Base-by-base conservation (phyloP, 2,113 vertebrate genomes). In the Ramphastos sulfuratus region DNA sequence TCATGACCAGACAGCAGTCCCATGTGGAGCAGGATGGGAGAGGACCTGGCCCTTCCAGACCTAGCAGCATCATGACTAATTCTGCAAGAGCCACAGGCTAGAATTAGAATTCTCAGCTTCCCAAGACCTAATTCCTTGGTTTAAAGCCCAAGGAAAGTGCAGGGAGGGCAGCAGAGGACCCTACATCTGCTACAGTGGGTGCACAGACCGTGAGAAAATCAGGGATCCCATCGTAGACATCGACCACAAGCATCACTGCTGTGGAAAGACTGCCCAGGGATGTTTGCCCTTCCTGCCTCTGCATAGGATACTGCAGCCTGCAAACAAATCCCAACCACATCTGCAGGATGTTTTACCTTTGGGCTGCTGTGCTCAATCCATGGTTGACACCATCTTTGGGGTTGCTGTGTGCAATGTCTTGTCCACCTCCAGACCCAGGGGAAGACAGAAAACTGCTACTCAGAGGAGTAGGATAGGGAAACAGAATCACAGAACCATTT, bases 1-100 rank as follows among this genome's bases (percentile, higher is more conserved):
- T 33, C 66, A 2, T 0, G 0, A 4, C 3, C 67, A 48, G 54
- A 15, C 20, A 39, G 28, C 33, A 17, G 44, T 13, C 6, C 33
- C 4, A 1, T 21, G 18, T 0, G 1, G 19, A 50, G 46, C 6
- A 17, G 55, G 87, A 13, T 10, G 15, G 44, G 67, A 79, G 15
- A 72, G 54, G 44, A 58, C 25, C 31, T 7, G 61, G 12, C 9
- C 56, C 25, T 10, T 37, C n/a, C 65, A 52, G 20, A 71, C 15
- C 31, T 4, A 10, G 31, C 19, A 52, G n/a, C 30, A 27, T 1
- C 1, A 5, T 1, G 3, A 24, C 25, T 64, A 3, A 60, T 44
- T 39, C 76, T 52, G 24, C 61, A 44, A 58, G 17, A 3, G 25
- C 30, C 3, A 12, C 4, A 5, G 77, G 3, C 20, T 60, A 64